A percentile compares a stretch with the other conserved stretches of the same genome.
Evolutionary conservation across 2,113 vertebrate species (phyloP).

Genomic region (Cyanoderma ruficeps): DNA sequence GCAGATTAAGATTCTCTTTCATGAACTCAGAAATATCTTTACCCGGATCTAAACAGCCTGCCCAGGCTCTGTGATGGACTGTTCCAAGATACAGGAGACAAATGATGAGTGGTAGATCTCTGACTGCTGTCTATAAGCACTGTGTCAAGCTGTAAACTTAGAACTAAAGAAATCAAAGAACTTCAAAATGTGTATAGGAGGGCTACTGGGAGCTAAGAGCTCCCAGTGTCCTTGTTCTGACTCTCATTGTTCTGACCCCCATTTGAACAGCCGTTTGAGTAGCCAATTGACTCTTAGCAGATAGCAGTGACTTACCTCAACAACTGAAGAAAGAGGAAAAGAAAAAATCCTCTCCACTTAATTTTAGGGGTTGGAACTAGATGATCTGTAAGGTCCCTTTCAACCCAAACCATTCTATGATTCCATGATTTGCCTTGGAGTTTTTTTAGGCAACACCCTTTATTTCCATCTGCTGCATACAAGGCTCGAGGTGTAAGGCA

Average conservation of each 20-base stretch:
- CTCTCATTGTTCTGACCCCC: background rate
- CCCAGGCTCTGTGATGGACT: background rate
- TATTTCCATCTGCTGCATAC: background rate
- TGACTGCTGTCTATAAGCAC: background rate
- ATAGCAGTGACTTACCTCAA: background rate
- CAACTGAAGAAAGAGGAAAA: background rate
- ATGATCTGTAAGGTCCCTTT: background rate
- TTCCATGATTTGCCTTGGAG: background rate
- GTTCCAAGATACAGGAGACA: background rate
- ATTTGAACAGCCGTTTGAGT: background rate
- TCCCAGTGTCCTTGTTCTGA: background rate
- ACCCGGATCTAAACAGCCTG: background rate
- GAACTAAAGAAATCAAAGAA: background rate
- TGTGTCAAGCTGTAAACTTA: background rate
- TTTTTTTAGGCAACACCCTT: background rate
- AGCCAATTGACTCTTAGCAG: background rate
- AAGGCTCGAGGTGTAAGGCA: background rate
- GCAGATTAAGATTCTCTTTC: conserved; percentile 64
- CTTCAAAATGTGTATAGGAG: background rate
- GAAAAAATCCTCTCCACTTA: background rate
- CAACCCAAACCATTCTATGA: background rate
- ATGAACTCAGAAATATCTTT: conserved; percentile 60
- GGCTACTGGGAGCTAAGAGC: background rate
- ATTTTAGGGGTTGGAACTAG: background rate
- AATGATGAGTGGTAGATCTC: background rate